A percentile compares a stretch with the other conserved stretches of the same genome.
Evolutionary conservation across 2,888 invertebrate genomes (phyloP).

Genomic region (Sylvicola fuscatus): DNA sequence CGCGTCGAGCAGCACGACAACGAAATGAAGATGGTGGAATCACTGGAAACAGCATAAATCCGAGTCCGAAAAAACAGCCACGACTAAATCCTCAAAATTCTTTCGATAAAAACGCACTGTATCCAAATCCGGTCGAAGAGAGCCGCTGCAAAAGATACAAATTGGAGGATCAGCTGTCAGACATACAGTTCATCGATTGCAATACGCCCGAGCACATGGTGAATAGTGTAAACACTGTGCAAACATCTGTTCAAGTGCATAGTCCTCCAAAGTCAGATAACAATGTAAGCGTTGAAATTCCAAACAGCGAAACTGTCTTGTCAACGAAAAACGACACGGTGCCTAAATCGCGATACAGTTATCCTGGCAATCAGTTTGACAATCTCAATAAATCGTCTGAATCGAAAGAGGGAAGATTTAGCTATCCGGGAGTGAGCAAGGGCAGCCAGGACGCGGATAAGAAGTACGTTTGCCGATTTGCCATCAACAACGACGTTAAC

Average conservation of each 20-base stretch:
- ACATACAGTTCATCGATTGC: slow-evolving; percentile 66
- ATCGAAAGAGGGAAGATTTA: slow-evolving; percentile 20
- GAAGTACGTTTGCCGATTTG: slow-evolving; percentile 11
- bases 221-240: slow-evolving; percentile 16
- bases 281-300: slow-evolving; percentile 6
- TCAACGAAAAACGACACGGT: neutral
- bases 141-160: slow-evolving; percentile 41
- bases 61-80: slow-evolving; percentile 39
- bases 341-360: slow-evolving; percentile 16
- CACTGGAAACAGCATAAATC: slow-evolving; percentile 32
- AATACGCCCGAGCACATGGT: slow-evolving; percentile 41
- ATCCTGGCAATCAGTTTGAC: slow-evolving; percentile 18
- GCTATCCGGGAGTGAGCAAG: slow-evolving; percentile 19
- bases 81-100: slow-evolving; percentile 25
- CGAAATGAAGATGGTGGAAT: slow-evolving; percentile 33
- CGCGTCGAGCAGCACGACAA: slow-evolving; percentile 29
- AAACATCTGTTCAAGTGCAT: slow-evolving; percentile 23
- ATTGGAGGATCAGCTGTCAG: slow-evolving; percentile 56
- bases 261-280: slow-evolving; percentile 18
- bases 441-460: slow-evolving; percentile 6
- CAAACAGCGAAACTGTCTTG: neutral
- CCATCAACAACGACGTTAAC: slow-evolving; percentile 8
- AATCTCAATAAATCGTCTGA: slow-evolving; percentile 15
- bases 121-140: slow-evolving; percentile 19
- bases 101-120: neutral